Evolutionary conservation across 1,140 invertebrate species (phyloP), one percentile per base, ranked within the genome.

Genomic region (Drosophila nannoptera): DNA sequence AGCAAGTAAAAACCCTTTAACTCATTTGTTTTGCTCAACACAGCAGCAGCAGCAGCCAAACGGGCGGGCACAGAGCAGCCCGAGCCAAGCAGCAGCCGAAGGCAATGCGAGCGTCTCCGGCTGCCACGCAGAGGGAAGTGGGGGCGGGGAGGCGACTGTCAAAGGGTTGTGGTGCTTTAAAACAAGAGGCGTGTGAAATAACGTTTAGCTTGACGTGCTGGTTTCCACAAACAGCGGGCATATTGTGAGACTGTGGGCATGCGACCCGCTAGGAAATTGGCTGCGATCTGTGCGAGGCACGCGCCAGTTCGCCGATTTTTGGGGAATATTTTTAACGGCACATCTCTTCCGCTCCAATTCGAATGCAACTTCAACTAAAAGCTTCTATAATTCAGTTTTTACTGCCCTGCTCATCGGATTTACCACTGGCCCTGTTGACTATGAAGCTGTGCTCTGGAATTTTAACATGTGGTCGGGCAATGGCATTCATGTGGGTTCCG

Each of bases 1-100:
- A 65, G 69, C 69, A 73, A 84, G 75, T 69, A 76, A 70, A 86
- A 86, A 70, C 80, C 81, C 80, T 84, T 84, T 84, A 84, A 86
- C 80, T 84, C 80, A 84, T 84, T 84, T 84, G 80, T 84, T 84
- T 84, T 74, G 77, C 77, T 84, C 81, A 84, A 67, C 69, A 59
- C 62, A 72, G 43, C 42, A 45, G 32, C 59, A 75, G 31, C 50
- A 54, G 38, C 50, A 22, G 22, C 22, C 33, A 58, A 56, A 9
- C 42, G 11, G 9, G 35, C 22, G 22, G 22, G 22, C 22, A 22
- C 3, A 3, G 4, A 62, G 38, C 46, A 60, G 43, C 46, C 50
- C 58, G 46, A 22, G 53, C 49, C 54, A 56, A 61, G 49, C 43
- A 54, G 33, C 38, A 59, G 73, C 16, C 43, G 49, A 72, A 45